Evolutionary conservation across 2,888 invertebrate species (phyloP).

Genomic region (Ichneumoninae sp.): DNA sequence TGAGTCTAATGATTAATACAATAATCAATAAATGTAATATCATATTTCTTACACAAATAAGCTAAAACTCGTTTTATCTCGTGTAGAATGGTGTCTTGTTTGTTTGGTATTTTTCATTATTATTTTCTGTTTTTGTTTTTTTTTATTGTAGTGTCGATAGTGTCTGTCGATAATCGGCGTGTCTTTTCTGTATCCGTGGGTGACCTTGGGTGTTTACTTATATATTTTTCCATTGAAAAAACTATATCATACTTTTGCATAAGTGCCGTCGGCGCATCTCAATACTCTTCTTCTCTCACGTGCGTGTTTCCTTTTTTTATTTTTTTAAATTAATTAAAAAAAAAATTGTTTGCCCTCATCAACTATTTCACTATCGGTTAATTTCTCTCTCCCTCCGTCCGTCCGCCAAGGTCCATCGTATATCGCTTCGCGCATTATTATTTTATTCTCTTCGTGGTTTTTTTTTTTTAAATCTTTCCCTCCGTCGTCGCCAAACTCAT

Average conservation of each 20-base stretch:
- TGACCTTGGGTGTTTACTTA: constrained; percentile 39
- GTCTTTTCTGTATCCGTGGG: constrained; percentile 34
- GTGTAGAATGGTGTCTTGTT: constrained; percentile 37
- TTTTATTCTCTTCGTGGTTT: too few relatives aligned
- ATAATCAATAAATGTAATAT: constrained; percentile 80
- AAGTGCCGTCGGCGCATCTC: constrained; percentile 55
- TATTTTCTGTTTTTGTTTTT: constrained; percentile 9
- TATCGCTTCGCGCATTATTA: neutral
- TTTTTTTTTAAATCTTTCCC: neutral
- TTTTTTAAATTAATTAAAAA: too few relatives aligned
- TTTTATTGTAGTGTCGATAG: constrained; percentile 15
- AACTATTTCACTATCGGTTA: constrained; percentile 53
- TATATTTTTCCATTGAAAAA: constrained; percentile 46
- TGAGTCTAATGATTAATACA: constrained; percentile 80
- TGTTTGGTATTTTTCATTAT: neutral
- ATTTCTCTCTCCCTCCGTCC: constrained; percentile 40
- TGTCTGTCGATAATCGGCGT: constrained; percentile 51
- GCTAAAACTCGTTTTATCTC: constrained; percentile 71
- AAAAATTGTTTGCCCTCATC: neutral
- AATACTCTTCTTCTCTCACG: neutral
- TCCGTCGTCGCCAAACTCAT: constrained; percentile 26
- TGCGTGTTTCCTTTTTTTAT: neutral
- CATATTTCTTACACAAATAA: constrained; percentile 77
- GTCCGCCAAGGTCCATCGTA: constrained; percentile 13
- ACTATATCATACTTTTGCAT: constrained; percentile 44